Conservation (phyloP, 1,140 invertebrate genomes). For the Ceratina australensis region DNA sequence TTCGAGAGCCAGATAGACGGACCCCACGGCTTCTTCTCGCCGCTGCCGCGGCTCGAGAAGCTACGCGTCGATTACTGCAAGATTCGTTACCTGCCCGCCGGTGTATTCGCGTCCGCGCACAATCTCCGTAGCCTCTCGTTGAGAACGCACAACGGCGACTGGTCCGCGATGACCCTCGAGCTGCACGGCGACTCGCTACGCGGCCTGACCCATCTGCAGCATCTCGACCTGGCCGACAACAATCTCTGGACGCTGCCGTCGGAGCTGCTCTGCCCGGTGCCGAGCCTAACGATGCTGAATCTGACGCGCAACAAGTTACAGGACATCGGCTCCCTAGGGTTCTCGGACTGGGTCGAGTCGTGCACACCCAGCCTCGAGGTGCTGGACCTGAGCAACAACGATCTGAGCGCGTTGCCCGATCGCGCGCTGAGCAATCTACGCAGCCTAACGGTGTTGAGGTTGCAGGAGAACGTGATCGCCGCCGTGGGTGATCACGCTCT, state of each 20-base stretch:
- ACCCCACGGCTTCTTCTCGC: slow-evolving; percentile 82
- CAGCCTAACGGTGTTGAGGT: slow-evolving; percentile 83
- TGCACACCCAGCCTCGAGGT: slow-evolving; percentile 84
- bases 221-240: slow-evolving; percentile 88
- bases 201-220: slow-evolving; percentile 84
- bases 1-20: slow-evolving; percentile 87
- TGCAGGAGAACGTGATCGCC: slow-evolving; percentile 88
- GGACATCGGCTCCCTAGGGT: slow-evolving; percentile 86
- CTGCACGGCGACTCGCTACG: slow-evolving; percentile 85
- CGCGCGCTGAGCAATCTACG: slow-evolving; percentile 85
- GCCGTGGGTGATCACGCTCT: slow-evolving; percentile 86
- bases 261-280: slow-evolving; percentile 87
- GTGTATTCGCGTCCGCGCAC: slow-evolving; percentile 84
- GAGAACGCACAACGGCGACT: slow-evolving; percentile 89
- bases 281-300: slow-evolving; percentile 85
- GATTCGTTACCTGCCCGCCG: slow-evolving; percentile 85
- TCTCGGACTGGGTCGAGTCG: slow-evolving; percentile 83
- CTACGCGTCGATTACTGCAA: slow-evolving; percentile 89
- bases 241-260: slow-evolving; percentile 89
- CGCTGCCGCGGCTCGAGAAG: slow-evolving; percentile 84
- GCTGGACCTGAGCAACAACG: slow-evolving; percentile 88
- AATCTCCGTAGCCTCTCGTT: slow-evolving; percentile 85
- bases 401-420: slow-evolving; percentile 84
- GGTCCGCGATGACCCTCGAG: slow-evolving; percentile 89
- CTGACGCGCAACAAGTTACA: slow-evolving; percentile 89